These are phyloP conservation scores for Coleophora deauratella DNA, from an alignment of 2,888 invertebrate species.

Conservation along the genomic window DNA sequence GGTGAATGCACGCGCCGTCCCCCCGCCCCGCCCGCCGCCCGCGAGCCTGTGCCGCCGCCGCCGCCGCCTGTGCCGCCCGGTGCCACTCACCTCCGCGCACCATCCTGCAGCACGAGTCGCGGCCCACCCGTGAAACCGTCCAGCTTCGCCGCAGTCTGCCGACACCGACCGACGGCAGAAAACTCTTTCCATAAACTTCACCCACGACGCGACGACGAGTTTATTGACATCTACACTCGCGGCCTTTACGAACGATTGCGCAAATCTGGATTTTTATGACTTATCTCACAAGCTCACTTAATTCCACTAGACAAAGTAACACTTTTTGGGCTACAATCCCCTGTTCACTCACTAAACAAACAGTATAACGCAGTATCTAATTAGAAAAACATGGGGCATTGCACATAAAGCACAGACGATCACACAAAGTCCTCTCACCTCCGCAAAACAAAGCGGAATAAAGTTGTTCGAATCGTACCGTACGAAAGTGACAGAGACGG, in stretches of 20 bases:
- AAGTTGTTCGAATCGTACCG: slow-evolving; percentile 23
- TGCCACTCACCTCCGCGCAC: slow-evolving; percentile 52
- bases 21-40: slow-evolving; percentile 34
- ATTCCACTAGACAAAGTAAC: slow-evolving; percentile 37
- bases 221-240: slow-evolving; percentile 68
- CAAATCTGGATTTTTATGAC: slow-evolving; percentile 44
- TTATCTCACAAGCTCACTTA: slow-evolving; percentile 36
- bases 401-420: slow-evolving; percentile 30
- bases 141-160: slow-evolving; percentile 52
- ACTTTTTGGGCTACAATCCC: slow-evolving; percentile 37
- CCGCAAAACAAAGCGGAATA: slow-evolving; percentile 74
- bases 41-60: slow-evolving; percentile 29
- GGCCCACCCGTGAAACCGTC: slow-evolving; percentile 33
- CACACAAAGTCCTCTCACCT: slow-evolving; percentile 56
- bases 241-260: slow-evolving; percentile 44
- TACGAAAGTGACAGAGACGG: slow-evolving; percentile 28
- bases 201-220: too few species aligned
- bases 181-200: slow-evolving; percentile 73
- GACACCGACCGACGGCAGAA: slow-evolving; percentile 66
- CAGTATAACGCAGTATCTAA: slow-evolving; percentile 20
- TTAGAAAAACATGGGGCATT: slow-evolving; percentile 63
- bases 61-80: slow-evolving; percentile 21
- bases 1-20: slow-evolving; percentile 63
- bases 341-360: slow-evolving; percentile 51
- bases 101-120: slow-evolving; percentile 27